Evolutionary conservation across 2,797 vertebrate genomes (phyloP), one percentile per base, ranked within the genome.

Genomic region (Acanthurus tractus): DNA sequence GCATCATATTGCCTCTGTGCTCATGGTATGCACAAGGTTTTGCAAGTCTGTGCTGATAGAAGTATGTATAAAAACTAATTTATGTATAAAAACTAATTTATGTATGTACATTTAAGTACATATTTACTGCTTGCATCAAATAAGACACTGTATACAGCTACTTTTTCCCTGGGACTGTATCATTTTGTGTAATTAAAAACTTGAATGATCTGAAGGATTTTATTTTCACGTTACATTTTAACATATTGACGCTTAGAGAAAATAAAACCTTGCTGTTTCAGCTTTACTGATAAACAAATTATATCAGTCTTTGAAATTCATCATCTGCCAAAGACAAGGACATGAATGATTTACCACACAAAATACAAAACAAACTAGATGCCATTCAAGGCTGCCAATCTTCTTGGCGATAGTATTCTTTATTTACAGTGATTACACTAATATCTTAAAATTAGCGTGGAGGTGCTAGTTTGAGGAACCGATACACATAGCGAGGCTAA

Each of bases 371-470:
- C 18, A 48, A 22, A 48, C 6, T 29, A 11, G 29, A 38, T 50
- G 57, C 22, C 4, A 25, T 46, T 14, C 10, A 59, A 76, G 22
- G 59, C 56, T 42, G 59, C 54, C 61, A 64, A 5, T 73, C 10
- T n/a, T 54, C 22, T 58, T 72, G 70, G 42, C 57, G 4, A 18
- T 5, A 11, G 5, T 23, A 17, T 48, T 59, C 50, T 62, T 18
- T 49, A 67, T 81, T 73, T 75, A 75, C 29, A 73, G 45, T 54
- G 61, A 65, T 69, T 49, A 58, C 11, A 40, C 36, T 70, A 20
- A 78, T 59, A 65, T 42, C 4, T 63, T 29, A 7, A 46, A 67
- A 55, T 63, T 0, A 59, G 46, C n/a, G 17, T 36, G 58, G 4
- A n/a, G 13, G 18, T n/a, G 36, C 53, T 57, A 54, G n/a, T 67